Evolutionary conservation across 2,113 vertebrate genomes (phyloP), one percentile per base, ranked within the genome.

Genomic region (Syngnathus scovelli): DNA sequence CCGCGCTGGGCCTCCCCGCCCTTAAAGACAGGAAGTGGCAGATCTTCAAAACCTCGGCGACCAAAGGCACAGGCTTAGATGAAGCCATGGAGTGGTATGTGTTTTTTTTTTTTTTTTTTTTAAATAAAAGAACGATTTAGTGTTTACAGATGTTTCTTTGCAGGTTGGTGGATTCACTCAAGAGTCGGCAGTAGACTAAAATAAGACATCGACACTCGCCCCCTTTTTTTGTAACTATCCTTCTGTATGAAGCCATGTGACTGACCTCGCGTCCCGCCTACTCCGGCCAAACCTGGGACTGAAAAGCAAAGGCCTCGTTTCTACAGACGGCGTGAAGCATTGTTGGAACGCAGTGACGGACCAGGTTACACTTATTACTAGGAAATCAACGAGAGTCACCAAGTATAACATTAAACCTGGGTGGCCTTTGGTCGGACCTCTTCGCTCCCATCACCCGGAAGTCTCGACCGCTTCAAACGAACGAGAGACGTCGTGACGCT

Each of bases 1-100:
- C 95, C 0, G 86, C 96, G 0, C 91, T 99, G 1, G 97, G 97
- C 16, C 90, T 99, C 43, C 93, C 96, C 0, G 95, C 94, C 27
- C 79, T 99, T 72, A 99, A 99, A 83, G 96, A 99, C 88, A 92
- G 95, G 36, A 98, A 98, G 75, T 99, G 97, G 97, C 97, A 99
- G 84, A 99, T 99, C 79, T 99, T 99, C 88, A 99, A 96, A 87
- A 99, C 96, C 1, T 99, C 96, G 1, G 97, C 97, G 67, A 94
- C 93, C 62, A 99, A 98, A 86, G 96, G 95, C 88, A 94, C 92
- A 0, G 97, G 97, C 60, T 93, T 99, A 61, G 95, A 98, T 15
- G 96, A 98, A 61, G 96, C 94, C 21, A 99, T 99, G 97, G 97
- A 99, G 71, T 99, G 97, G 97, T 95, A 85, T 18, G 79, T 3